Percentiles rank a stretch among this genome's conserved stretches.
Conservation (phyloP, 2,113 vertebrate species). For the Chiloscyllium plagiosum region DNA sequence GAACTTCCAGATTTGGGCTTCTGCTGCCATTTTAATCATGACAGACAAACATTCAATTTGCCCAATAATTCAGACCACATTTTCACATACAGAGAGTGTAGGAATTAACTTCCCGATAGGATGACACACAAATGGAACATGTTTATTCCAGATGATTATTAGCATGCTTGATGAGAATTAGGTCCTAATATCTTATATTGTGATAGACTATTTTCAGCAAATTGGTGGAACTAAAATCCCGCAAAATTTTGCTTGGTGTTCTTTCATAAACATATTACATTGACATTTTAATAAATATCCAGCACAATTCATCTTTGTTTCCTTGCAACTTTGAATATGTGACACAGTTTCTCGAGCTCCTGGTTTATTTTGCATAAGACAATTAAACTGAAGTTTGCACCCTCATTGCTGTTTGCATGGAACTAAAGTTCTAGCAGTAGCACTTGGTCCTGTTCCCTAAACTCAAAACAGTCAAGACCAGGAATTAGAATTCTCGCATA, state of each 20-base stretch:
- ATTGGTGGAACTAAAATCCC: not conserved
- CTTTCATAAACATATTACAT: not conserved
- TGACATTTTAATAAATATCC: not conserved
- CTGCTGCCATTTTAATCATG: no score
- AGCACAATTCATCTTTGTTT: not conserved
- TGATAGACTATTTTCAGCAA: not conserved
- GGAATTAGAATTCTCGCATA: not conserved
- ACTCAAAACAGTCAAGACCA: not conserved
- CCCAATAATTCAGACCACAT: no score
- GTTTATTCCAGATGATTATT: not conserved
- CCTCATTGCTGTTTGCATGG: not conserved
- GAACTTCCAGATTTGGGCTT: no score
- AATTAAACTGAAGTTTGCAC: not conserved
- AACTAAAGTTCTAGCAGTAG: no score
- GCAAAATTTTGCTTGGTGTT: not conserved
- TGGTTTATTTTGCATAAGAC: not conserved
- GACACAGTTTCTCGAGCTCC: not conserved
- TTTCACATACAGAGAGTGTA: constrained; percentile 5
- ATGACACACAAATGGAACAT: no score
- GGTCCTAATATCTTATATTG: not conserved
- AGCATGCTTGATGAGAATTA: not conserved
- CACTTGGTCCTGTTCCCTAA: not conserved
- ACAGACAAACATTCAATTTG: no score
- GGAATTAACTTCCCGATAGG: not conserved
- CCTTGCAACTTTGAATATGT: not conserved